Evolutionary conservation across 2,113 vertebrate species (phyloP).

Genomic region (Pedionomus torquatus): DNA sequence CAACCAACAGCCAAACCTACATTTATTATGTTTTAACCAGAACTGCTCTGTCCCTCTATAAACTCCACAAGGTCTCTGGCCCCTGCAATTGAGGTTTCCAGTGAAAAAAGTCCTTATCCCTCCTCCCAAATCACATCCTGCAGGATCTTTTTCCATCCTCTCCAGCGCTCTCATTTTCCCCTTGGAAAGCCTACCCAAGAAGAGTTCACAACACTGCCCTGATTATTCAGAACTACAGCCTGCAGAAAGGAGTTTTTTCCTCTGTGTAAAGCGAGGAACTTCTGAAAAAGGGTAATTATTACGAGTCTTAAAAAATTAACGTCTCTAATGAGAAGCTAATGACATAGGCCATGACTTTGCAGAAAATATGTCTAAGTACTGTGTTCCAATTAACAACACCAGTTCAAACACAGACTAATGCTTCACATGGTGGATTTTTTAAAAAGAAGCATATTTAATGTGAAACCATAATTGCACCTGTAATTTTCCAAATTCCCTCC

Average conservation of each 20-base stretch:
- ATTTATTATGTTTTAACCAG: not conserved
- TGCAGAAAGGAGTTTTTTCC: slow-evolving; percentile 18
- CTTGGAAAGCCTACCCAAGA: not conserved
- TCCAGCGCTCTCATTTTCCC: not conserved
- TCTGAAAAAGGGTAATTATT: slow-evolving; percentile 32
- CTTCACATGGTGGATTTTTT: not conserved
- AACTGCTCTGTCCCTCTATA: not conserved
- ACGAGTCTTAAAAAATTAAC: slow-evolving; percentile 53
- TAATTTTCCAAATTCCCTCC: slow-evolving; percentile 9
- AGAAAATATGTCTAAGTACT: slow-evolving; percentile 13
- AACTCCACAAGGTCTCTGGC: not conserved
- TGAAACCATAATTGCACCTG: slow-evolving; percentile 39
- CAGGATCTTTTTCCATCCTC: not conserved
- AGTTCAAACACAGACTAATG: slow-evolving; percentile 49
- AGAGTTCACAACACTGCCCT: not conserved
- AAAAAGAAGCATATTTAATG: slow-evolving; percentile 6
- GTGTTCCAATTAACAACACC: slow-evolving; percentile 33
- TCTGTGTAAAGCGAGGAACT: not conserved
- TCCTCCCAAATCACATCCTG: not conserved
- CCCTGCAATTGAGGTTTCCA: not conserved
- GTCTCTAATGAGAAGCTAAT: slow-evolving; percentile 57
- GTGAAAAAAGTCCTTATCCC: not conserved
- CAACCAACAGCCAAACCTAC: not conserved
- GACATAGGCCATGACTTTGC: slow-evolving; percentile 11
- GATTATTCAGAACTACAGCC: not conserved